phyloP scores from a whole-genome alignment of 2,113 vertebrate species.

The Amblyopsis rosae region DNA sequence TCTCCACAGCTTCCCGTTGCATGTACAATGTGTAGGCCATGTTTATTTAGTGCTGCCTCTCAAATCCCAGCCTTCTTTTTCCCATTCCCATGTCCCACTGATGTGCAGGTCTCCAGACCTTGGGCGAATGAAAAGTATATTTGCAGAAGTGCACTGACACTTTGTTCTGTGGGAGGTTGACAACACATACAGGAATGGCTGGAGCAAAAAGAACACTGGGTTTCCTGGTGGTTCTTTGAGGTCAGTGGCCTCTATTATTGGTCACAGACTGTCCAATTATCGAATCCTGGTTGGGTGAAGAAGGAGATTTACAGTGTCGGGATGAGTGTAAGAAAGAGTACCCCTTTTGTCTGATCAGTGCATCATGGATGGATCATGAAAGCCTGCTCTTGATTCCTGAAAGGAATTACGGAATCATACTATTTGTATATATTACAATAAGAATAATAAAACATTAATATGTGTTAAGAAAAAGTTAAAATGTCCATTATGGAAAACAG shows the following conservation, averaged over 20 bases:
- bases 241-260: slow-evolving; percentile 21
- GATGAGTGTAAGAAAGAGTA: not conserved
- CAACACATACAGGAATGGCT: not conserved
- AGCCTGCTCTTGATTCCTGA: not conserved
- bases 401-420: not conserved
- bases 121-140: not conserved
- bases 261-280: slow-evolving; percentile 27
- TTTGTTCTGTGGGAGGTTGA: not conserved
- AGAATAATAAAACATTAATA: not conserved
- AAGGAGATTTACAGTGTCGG: not conserved
- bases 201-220: not conserved
- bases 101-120: not conserved
- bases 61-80: not conserved
- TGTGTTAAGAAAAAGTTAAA: not conserved
- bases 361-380: not conserved
- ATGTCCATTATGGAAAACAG: not conserved
- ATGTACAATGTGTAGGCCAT: not conserved
- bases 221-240: not conserved
- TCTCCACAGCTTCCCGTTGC: not conserved
- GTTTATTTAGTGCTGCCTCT: slow-evolving; percentile 1
- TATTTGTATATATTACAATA: not conserved
- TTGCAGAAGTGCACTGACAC: not conserved
- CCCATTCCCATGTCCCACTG: not conserved
- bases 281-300: not conserved
- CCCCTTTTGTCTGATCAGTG: not conserved